These are phyloP conservation scores for Ptilonorhynchus violaceus DNA, from an alignment of 2,113 vertebrate species.

Conservation along the genomic window DNA sequence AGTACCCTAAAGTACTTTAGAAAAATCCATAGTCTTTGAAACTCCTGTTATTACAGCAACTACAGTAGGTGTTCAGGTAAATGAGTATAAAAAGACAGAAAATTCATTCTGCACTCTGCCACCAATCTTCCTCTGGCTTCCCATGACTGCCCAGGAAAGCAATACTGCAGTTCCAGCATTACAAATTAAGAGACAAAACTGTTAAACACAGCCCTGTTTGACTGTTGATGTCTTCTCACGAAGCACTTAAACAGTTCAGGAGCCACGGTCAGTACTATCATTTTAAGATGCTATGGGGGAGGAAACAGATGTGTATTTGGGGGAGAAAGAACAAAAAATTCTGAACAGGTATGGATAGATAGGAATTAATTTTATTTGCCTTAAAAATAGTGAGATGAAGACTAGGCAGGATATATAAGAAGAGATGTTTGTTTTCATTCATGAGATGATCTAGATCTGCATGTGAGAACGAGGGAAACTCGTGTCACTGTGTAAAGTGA, in stretches of 20 bases:
- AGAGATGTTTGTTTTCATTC: neutral
- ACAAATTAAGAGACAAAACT: neutral
- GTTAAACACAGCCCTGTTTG: neutral
- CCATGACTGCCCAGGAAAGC: neutral
- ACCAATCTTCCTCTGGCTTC: neutral
- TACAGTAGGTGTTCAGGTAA: neutral
- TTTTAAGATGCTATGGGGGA: neutral
- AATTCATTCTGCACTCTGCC: neutral
- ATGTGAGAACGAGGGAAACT: neutral
- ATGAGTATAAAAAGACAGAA: neutral
- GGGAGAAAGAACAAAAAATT: neutral
- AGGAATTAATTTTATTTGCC: neutral
- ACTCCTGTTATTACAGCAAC: neutral
- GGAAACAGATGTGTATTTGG: neutral
- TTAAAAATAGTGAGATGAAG: neutral
- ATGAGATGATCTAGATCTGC: neutral
- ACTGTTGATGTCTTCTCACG: neutral
- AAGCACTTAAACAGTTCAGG: neutral
- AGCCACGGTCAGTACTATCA: neutral
- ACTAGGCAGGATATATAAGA: neutral
- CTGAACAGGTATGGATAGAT: neutral
- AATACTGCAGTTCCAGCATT: neutral
- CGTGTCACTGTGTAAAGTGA: neutral
- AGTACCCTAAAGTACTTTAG: neutral
- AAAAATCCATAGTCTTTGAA: neutral